Conservation (phyloP, 1,140 invertebrate genomes). For the Asbolus verrucosus region DNA sequence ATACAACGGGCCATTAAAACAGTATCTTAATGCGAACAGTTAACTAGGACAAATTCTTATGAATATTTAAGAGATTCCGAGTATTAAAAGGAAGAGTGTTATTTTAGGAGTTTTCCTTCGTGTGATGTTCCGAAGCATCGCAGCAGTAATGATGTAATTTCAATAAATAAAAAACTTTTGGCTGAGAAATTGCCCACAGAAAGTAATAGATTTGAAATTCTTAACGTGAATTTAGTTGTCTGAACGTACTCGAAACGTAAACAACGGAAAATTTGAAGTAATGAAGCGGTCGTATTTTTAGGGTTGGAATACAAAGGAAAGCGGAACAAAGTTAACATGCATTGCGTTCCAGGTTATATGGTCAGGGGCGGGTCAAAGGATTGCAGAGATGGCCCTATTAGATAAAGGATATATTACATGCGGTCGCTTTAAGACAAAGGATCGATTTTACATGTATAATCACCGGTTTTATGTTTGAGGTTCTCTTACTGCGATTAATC, state of each 20-base stretch:
- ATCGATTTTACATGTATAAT: constrained; percentile 47
- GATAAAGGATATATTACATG: constrained; percentile 46
- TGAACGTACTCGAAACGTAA: neutral
- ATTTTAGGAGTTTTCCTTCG: neutral
- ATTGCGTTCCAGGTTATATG: constrained; percentile 29
- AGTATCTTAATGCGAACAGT: neutral
- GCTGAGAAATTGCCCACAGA: constrained; percentile 1
- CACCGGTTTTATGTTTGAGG: constrained; percentile 37
- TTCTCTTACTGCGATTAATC: constrained; percentile 13
- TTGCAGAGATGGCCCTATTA: constrained; percentile 41
- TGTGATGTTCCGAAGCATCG: too few relatives aligned
- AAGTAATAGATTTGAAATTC: constrained; percentile 9
- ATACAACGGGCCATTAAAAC: too few relatives aligned
- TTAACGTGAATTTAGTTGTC: neutral
- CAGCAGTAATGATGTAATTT: too few relatives aligned
- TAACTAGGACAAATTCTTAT: neutral
- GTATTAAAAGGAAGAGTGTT: neutral
- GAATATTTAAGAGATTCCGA: neutral
- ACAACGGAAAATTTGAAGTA: neutral
- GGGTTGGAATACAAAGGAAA: constrained; percentile 11
- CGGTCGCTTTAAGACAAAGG: constrained; percentile 43
- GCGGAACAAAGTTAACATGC: constrained; percentile 9
- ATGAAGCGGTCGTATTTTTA: neutral
- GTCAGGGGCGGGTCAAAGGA: constrained; percentile 41
- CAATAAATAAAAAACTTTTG: too few relatives aligned